Percentiles rank a stretch among this genome's conserved stretches.
Evolutionary conservation across 2,888 invertebrate species (phyloP).

Genomic region (Microchrysa polita): DNA sequence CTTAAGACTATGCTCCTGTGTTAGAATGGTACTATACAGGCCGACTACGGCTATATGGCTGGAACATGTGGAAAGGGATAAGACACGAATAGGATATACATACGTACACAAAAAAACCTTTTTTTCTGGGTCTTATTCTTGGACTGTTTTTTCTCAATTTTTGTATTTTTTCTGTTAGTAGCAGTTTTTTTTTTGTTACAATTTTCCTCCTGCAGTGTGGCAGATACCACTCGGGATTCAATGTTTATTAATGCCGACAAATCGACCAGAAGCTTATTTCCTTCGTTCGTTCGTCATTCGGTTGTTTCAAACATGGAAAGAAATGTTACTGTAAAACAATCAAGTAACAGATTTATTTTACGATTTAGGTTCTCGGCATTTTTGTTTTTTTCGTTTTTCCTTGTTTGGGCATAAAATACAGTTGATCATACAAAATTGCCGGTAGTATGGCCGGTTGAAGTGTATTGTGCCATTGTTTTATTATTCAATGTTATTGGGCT

Average conservation of each 20-base stretch:
- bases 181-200: too few species aligned
- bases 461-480: too few species aligned
- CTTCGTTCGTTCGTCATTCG: neutral
- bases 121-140: neutral
- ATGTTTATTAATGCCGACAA: constrained; percentile 40
- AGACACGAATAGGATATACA: constrained; percentile 10
- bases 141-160: too few species aligned
- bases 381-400: neutral
- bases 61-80: constrained; percentile 14
- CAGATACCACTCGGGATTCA: neutral
- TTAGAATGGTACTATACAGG: too few species aligned
- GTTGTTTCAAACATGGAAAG: constrained; percentile 10
- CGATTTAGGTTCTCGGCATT: too few species aligned
- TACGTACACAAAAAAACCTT: constrained; percentile 14
- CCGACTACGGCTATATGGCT: neutral
- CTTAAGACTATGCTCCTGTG: constrained; percentile 15
- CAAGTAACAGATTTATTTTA: constrained; percentile 25
- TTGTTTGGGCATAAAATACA: too few species aligned
- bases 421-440: too few species aligned
- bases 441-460: too few species aligned
- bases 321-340: constrained; percentile 32
- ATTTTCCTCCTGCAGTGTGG: constrained; percentile 10
- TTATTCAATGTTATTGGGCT: too few species aligned
- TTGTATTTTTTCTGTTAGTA: neutral
- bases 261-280: constrained; percentile 40